Evolutionary conservation across 2,113 vertebrate species (phyloP).

Genomic region (Nycticorax nycticorax): DNA sequence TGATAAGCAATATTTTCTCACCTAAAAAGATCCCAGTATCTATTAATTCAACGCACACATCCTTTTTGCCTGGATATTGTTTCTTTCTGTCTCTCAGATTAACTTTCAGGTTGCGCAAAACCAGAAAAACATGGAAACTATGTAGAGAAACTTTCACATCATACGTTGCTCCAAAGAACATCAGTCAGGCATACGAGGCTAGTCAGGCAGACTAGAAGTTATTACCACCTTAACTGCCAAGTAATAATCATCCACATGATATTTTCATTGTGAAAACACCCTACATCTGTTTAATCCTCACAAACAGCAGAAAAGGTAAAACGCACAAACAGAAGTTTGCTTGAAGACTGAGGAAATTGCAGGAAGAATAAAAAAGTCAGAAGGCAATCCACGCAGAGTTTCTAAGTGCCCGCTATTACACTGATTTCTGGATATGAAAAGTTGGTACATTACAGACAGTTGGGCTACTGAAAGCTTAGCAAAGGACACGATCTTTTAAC

Average conservation of each 20-base stretch:
- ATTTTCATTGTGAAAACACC: neutral
- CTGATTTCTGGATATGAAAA: neutral
- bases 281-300: neutral
- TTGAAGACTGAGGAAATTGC: neutral
- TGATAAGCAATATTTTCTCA: neutral
- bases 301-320: neutral
- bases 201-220: neutral
- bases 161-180: neutral
- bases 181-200: neutral
- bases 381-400: neutral
- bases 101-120: neutral
- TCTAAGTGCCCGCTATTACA: neutral
- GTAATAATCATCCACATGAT: neutral
- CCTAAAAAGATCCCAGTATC: neutral
- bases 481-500: neutral
- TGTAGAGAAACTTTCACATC: neutral
- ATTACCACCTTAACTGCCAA: neutral
- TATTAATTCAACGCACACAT: neutral
- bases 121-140: fast-evolving
- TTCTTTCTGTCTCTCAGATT: neutral
- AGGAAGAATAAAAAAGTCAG: neutral
- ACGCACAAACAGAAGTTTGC: neutral
- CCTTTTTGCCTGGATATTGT: neutral
- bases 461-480: neutral
- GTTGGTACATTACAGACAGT: neutral